Conservation (phyloP, 2,113 vertebrate species). For the Ellobius talpinus region DNA sequence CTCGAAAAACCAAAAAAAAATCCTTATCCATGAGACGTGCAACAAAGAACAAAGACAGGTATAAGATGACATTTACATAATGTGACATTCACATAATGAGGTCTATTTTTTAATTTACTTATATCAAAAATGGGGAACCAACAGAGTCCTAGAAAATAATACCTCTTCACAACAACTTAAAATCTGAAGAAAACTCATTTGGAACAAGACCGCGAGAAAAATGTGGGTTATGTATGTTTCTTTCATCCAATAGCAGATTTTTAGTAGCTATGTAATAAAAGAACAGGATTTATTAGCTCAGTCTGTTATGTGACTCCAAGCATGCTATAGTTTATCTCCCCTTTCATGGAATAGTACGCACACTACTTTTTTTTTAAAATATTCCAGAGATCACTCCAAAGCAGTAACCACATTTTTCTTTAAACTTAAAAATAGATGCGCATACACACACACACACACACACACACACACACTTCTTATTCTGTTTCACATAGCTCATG, state of each 20-base stretch:
- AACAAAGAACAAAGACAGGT: background rate
- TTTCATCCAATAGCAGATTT: background rate
- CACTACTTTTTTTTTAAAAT: background rate
- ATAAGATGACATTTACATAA: constrained; percentile 34
- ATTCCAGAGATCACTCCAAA: background rate
- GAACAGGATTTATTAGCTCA: background rate
- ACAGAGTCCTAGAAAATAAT: constrained; percentile 4
- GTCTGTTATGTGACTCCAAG: background rate
- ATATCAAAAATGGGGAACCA: constrained; percentile 4
- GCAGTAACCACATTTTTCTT: background rate
- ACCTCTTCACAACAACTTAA: background rate
- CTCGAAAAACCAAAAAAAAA: background rate
- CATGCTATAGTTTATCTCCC: background rate
- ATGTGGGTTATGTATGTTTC: constrained; percentile 10
- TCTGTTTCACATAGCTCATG: background rate
- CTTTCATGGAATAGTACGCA: background rate
- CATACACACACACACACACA: accelerated
- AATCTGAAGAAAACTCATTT: constrained; percentile 18
- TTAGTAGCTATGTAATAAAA: constrained; percentile 3
- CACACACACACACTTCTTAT: background rate
- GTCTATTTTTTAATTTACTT: constrained; percentile 20
- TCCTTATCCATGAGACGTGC: background rate
- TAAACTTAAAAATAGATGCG: background rate
- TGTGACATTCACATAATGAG: constrained; percentile 22
- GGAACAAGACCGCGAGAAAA: constrained; percentile 32